Conservation (phyloP, 2,797 vertebrate genomes). For the Catostomus latipinnis region DNA sequence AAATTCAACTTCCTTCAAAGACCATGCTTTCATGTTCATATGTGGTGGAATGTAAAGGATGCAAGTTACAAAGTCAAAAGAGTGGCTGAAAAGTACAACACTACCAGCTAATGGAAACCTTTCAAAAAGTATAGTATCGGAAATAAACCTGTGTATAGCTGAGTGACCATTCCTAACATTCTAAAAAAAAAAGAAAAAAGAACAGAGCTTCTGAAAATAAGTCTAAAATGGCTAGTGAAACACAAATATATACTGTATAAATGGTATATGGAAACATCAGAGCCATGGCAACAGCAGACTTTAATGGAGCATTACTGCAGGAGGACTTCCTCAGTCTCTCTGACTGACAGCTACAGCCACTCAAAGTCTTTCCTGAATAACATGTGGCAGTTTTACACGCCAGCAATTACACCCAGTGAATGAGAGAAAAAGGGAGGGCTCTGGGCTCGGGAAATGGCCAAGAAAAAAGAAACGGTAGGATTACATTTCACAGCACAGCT, state of each 20-base stretch:
- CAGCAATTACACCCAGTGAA: constrained; percentile 53
- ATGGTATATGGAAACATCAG: too few relatives aligned
- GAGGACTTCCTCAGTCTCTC: too few relatives aligned
- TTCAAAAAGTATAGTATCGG: neutral
- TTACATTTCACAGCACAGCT: constrained; percentile 67
- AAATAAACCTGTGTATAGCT: too few relatives aligned
- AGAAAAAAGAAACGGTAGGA: constrained; percentile 52
- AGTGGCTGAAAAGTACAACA: neutral
- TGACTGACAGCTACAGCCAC: constrained; percentile 8
- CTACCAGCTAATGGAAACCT: neutral
- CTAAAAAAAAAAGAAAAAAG: too few relatives aligned
- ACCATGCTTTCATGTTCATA: too few relatives aligned
- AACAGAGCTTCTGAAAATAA: too few relatives aligned
- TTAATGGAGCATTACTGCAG: too few relatives aligned
- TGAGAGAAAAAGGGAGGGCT: constrained; percentile 27
- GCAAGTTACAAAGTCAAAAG: neutral
- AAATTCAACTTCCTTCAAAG: too few relatives aligned
- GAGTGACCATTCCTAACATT: too few relatives aligned
- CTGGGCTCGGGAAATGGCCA: constrained; percentile 57
- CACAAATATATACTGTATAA: too few relatives aligned
- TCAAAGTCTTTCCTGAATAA: constrained; percentile 44
- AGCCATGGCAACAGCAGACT: too few relatives aligned
- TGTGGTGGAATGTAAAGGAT: neutral
- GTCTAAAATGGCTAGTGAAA: too few relatives aligned
- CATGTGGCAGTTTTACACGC: constrained; percentile 34